Percentiles rank a stretch among this genome's conserved stretches.
phyloP scores from a whole-genome alignment of 1,140 invertebrate species.

The Lasioglossum albipes region DNA sequence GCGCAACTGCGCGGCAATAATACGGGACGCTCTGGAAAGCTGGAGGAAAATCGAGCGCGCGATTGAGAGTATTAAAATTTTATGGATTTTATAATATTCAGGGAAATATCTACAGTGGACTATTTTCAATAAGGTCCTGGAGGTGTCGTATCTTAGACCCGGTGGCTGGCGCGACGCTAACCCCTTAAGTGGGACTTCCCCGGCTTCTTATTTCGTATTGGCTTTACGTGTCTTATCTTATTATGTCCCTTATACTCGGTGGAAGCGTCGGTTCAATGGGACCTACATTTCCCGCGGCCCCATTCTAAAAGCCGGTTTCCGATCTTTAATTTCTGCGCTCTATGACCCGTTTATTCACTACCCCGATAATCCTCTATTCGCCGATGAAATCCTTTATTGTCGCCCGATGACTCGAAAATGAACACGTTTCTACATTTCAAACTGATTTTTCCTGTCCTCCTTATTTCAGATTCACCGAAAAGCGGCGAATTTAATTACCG shows the following conservation, averaged over 20 bases:
- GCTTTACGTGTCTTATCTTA: constrained; percentile 45
- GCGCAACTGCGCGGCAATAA: too few species aligned
- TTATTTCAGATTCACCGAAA: background rate
- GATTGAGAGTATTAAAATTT: too few species aligned
- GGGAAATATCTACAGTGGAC: too few species aligned
- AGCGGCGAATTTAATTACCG: too few species aligned
- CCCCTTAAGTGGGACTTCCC: constrained; percentile 9
- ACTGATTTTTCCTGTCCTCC: background rate
- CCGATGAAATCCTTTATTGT: background rate
- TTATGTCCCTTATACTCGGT: background rate
- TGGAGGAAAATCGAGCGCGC: too few species aligned
- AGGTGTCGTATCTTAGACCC: too few species aligned
- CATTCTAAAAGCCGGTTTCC: background rate
- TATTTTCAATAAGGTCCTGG: too few species aligned
- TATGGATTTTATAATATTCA: too few species aligned
- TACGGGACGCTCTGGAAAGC: too few species aligned
- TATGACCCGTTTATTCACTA: constrained; percentile 19
- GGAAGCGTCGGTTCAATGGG: constrained; percentile 21
- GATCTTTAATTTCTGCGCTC: constrained; percentile 22
- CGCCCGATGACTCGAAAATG: background rate
- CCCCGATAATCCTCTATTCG: background rate
- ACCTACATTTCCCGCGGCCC: constrained; percentile 28
- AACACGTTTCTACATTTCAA: background rate
- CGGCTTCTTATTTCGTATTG: constrained; percentile 24
- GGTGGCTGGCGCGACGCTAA: background rate